phyloP scores from a whole-genome alignment of 2,797 vertebrate species.

The Peromyscus nudipes region DNA sequence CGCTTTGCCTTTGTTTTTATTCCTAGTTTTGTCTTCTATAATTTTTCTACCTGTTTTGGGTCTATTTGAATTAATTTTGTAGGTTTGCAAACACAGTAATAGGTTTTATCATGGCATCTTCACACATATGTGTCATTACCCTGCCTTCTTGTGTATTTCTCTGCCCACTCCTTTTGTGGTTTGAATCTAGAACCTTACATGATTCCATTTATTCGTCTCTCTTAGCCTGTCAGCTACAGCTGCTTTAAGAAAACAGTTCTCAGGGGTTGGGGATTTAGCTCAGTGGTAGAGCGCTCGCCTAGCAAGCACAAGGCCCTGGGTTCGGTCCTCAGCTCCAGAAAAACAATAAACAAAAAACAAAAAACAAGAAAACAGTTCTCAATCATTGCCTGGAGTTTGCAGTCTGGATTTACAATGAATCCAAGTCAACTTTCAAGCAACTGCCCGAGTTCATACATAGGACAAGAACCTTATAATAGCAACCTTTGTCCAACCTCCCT shows the following conservation, averaged over 20 bases:
- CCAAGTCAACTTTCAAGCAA: background rate
- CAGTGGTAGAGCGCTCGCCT: no score
- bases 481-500: background rate
- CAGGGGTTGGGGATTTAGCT: no score
- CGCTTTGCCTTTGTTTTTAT: background rate
- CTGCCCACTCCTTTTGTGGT: background rate
- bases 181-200: background rate
- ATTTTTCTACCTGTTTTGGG: background rate
- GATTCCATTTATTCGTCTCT: background rate
- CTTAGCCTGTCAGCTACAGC: slow-evolving; percentile 8
- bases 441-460: background rate
- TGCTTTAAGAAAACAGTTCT: background rate
- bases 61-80: slow-evolving; percentile 1
- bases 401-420: background rate
- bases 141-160: no score
- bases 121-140: background rate
- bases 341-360: no score
- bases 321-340: no score
- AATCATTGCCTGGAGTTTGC: background rate
- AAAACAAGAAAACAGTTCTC: background rate
- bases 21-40: slow-evolving; percentile 43
- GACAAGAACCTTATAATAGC: background rate
- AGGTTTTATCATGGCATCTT: background rate
- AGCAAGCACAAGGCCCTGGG: no score
- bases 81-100: background rate